Evolutionary conservation across 1,140 invertebrate genomes (phyloP).

Genomic region (Ephestia elutella): DNA sequence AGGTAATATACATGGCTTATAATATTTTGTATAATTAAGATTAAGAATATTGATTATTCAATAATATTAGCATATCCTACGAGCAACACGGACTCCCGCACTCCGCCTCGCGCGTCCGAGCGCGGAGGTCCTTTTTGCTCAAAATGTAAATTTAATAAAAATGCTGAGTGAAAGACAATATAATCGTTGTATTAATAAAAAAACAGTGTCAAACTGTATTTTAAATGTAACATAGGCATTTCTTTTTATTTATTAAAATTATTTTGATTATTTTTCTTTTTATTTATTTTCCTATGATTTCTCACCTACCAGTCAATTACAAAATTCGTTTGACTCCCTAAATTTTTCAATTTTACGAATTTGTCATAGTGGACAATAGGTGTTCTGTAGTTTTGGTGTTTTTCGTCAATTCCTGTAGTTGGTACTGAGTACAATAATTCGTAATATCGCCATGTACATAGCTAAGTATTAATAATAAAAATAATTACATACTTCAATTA

Average conservation of each 20-base stretch:
- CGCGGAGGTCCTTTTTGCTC: too few relatives aligned
- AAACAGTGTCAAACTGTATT: not conserved
- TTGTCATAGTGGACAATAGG: conserved; percentile 29
- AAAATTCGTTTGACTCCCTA: conserved; percentile 59
- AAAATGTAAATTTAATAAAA: conserved; percentile 24
- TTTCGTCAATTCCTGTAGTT: conserved; percentile 6
- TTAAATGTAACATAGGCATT: conserved; percentile 16
- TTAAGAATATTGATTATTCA: conserved; percentile 4
- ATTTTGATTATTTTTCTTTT: conserved; percentile 39
- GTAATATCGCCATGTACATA: not conserved
- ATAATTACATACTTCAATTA: too few relatives aligned
- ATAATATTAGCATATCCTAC: not conserved
- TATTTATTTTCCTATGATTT: conserved; percentile 35
- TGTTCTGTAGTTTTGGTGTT: conserved; percentile 10
- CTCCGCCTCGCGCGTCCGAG: too few relatives aligned
- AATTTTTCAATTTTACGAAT: conserved; percentile 67
- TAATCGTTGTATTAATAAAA: conserved; percentile 19
- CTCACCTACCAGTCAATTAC: conserved; percentile 64
- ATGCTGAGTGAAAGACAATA: conserved; percentile 55
- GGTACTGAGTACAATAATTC: not conserved
- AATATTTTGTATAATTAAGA: conserved; percentile 16
- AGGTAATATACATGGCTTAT: conserved; percentile 25
- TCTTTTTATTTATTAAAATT: conserved; percentile 41
- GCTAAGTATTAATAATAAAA: not conserved
- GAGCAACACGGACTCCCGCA: too few relatives aligned